Conservation (phyloP, 2,888 invertebrate species). For the Cantharis lateralis region DNA sequence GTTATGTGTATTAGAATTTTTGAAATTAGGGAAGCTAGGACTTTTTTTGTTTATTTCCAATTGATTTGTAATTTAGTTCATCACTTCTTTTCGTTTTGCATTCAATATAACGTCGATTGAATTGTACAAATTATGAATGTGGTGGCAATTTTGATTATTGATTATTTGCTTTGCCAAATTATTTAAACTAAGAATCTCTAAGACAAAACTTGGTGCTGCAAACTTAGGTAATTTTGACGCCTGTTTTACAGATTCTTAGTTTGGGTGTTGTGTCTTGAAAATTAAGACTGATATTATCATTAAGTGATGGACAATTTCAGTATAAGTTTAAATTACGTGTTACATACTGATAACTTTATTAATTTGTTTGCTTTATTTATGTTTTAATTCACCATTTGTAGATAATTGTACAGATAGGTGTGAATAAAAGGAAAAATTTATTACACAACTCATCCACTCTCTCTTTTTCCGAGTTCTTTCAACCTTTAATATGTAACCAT, state of each 20-base stretch:
- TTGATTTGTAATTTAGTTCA: background rate
- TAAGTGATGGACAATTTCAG: conserved; percentile 18
- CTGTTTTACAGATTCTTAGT: conserved; percentile 18
- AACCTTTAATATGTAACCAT: no score
- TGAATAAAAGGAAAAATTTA: conserved; percentile 32
- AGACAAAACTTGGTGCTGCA: background rate
- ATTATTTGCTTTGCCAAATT: background rate
- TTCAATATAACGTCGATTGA: background rate
- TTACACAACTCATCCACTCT: background rate
- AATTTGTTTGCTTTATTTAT: conserved; percentile 19
- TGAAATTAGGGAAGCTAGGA: conserved; percentile 2
- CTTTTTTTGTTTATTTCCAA: background rate
- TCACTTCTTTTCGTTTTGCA: background rate
- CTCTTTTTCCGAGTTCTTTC: background rate
- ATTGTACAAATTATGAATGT: background rate
- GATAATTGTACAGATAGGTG: conserved; percentile 36
- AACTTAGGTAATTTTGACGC: conserved; percentile 13
- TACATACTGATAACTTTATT: background rate
- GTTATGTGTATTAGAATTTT: background rate
- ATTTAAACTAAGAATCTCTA: background rate
- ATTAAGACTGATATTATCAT: conserved; percentile 28
- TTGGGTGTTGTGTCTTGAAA: conserved; percentile 24
- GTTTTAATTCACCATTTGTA: conserved; percentile 25
- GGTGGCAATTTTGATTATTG: background rate
- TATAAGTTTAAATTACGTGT: background rate